Percentiles rank a stretch among this genome's conserved stretches.
Conservation (phyloP, 1,140 invertebrate species). For the Bombus affinis region DNA sequence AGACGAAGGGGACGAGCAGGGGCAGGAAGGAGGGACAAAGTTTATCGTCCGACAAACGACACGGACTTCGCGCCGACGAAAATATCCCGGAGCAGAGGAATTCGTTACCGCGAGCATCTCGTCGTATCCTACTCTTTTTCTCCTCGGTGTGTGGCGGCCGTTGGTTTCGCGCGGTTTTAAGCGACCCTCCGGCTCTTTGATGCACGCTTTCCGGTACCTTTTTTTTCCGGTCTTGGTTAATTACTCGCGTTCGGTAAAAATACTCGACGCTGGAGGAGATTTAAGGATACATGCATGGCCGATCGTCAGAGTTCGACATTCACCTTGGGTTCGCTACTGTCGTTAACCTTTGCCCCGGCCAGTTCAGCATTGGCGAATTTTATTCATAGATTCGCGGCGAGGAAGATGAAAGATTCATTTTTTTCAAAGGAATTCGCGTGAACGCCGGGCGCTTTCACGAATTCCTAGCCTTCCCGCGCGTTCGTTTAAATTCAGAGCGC, state of each 20-base stretch:
- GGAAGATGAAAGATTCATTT: not conserved
- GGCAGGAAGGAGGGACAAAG: constrained; percentile 22
- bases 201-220: constrained; percentile 30
- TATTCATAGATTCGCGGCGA: not conserved
- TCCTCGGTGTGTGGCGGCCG: constrained; percentile 20
- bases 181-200: constrained; percentile 39
- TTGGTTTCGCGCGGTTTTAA: constrained; percentile 38
- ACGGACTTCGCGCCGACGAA: constrained; percentile 44
- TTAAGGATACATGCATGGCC: not conserved
- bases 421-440: no score
- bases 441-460: no score
- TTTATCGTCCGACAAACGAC: constrained; percentile 59
- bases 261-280: not conserved
- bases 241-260: constrained; percentile 20
- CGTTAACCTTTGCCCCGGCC: not conserved
- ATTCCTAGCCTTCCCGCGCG: not conserved
- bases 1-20: not conserved
- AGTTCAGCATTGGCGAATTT: not conserved
- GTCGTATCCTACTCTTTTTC: not conserved
- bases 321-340: not conserved
- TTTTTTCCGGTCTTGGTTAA: constrained; percentile 2
- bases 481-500: constrained; percentile 20
- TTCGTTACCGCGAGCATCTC: constrained; percentile 19
- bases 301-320: constrained; percentile 20
- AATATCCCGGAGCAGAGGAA: constrained; percentile 57